Evolutionary conservation across 92 coral and sea anemone genomes (phyloP).

Genomic region (Siderastrea siderea): DNA sequence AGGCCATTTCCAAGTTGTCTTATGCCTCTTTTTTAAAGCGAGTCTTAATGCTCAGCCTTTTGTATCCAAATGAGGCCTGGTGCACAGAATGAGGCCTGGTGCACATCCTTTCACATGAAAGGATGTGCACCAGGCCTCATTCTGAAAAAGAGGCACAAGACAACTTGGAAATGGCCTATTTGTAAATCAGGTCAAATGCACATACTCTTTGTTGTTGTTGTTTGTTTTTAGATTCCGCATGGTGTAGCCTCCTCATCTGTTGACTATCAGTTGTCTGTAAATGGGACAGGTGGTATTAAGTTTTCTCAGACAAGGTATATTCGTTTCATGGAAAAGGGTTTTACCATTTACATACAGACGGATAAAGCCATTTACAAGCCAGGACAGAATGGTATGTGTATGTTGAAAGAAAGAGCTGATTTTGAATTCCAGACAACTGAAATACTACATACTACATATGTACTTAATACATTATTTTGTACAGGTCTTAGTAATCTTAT

Average conservation of each 20-base stretch:
- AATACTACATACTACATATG: background rate
- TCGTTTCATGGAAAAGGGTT: conserved; percentile 77
- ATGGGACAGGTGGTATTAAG: conserved; percentile 84
- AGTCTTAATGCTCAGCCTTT: too few relatives aligned
- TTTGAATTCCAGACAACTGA: background rate
- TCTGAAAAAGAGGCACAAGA: too few relatives aligned
- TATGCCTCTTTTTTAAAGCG: too few relatives aligned
- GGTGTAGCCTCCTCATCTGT: conserved; percentile 49
- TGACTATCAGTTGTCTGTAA: conserved; percentile 64
- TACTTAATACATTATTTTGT: too few relatives aligned
- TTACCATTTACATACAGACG: conserved; percentile 92
- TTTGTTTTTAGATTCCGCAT: conserved; percentile 69
- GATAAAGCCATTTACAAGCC: conserved; percentile 98
- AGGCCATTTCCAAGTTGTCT: too few relatives aligned
- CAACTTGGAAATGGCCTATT: too few relatives aligned
- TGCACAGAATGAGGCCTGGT: too few relatives aligned
- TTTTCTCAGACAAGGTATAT: conserved; percentile 70
- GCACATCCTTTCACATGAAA: too few relatives aligned
- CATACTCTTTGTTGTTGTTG: background rate
- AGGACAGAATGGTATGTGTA: conserved; percentile 85
- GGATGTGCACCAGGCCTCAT: too few relatives aligned
- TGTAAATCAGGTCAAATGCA: background rate
- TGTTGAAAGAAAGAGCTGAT: background rate
- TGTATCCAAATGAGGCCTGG: too few relatives aligned
- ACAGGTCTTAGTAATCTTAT: too few relatives aligned